Conservation (phyloP, 2,113 vertebrate species). For the Carollia perspicillata region DNA sequence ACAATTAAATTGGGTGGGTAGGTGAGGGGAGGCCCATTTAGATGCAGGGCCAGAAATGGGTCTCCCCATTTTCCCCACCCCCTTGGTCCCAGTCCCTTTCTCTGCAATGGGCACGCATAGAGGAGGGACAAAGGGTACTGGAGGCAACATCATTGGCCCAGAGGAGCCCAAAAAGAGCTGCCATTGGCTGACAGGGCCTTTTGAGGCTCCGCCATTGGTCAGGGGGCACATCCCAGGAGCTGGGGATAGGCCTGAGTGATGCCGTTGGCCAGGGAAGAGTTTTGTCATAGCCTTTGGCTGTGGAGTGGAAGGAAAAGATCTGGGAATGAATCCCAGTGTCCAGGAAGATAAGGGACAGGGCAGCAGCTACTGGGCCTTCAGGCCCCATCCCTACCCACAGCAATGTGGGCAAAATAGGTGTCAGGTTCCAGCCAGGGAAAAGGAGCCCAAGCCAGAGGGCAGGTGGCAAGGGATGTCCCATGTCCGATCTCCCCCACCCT, state of each 20-base stretch:
- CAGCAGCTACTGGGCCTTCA: slow-evolving; percentile 60
- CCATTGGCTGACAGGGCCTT: slow-evolving; percentile 68
- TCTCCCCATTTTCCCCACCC: slow-evolving; percentile 57
- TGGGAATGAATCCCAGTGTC: slow-evolving; percentile 66
- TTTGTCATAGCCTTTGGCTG: slow-evolving; percentile 72
- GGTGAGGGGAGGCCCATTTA: slow-evolving; percentile 63
- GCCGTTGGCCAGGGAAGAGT: slow-evolving; percentile 71
- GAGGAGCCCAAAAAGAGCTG: slow-evolving; percentile 69
- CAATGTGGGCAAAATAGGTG: slow-evolving; percentile 53
- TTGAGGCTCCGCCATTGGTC: slow-evolving; percentile 68
- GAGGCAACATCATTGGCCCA: slow-evolving; percentile 73
- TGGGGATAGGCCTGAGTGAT: slow-evolving; percentile 64
- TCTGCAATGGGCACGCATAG: slow-evolving; percentile 28
- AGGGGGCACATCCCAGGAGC: slow-evolving; percentile 56
- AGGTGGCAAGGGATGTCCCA: slow-evolving; percentile 57
- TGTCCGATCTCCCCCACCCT: slow-evolving; percentile 62
- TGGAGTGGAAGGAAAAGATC: slow-evolving; percentile 70
- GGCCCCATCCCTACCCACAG: slow-evolving; percentile 58
- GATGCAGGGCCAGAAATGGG: slow-evolving; percentile 55
- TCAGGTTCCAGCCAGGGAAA: slow-evolving; percentile 51
- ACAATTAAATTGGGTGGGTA: slow-evolving; percentile 67
- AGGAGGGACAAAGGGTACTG: slow-evolving; percentile 62
- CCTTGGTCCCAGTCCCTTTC: slow-evolving; percentile 75
- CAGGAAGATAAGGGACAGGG: slow-evolving; percentile 66
- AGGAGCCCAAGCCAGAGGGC: slow-evolving; percentile 65